phyloP scores from a whole-genome alignment of 2,113 vertebrate genomes.

The Podarcis cretensis region DNA sequence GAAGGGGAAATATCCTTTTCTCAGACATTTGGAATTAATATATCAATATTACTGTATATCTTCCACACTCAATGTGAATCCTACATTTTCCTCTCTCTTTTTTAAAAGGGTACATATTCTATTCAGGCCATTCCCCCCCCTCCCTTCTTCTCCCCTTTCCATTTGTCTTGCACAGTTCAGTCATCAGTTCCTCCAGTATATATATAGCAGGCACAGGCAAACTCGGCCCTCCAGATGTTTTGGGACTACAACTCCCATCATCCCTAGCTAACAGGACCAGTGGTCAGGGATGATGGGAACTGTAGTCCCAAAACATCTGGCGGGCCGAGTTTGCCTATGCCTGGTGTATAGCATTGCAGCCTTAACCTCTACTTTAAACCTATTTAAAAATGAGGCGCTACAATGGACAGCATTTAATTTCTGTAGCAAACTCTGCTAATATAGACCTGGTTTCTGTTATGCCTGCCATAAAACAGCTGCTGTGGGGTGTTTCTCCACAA shows the following conservation, averaged over 20 bases:
- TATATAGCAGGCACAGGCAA: neutral
- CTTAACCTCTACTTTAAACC: neutral
- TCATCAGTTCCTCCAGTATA: neutral
- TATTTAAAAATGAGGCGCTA: neutral
- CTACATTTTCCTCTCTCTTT: constrained; percentile 52
- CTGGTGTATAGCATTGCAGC: neutral
- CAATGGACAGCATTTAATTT: neutral
- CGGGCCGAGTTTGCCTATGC: too few relatives aligned
- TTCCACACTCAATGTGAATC: constrained; percentile 74
- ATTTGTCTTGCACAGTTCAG: too few relatives aligned
- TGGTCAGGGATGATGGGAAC: too few relatives aligned
- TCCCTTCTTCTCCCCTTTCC: neutral
- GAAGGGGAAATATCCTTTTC: constrained; percentile 71
- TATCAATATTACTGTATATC: constrained; percentile 71
- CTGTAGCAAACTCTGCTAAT: neutral
- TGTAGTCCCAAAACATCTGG: too few relatives aligned
- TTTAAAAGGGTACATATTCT: constrained; percentile 39
- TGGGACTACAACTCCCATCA: too few relatives aligned
- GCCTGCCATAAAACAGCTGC: neutral
- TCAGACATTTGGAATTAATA: constrained; percentile 67
- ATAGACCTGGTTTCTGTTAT: neutral
- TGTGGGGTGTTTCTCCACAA: neutral
- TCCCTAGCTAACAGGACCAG: too few relatives aligned
- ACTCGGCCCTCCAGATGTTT: too few relatives aligned
- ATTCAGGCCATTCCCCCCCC: neutral